Evolutionary conservation across 2,888 invertebrate genomes (phyloP).

Genomic region (Petrolisthes cinctipes): DNA sequence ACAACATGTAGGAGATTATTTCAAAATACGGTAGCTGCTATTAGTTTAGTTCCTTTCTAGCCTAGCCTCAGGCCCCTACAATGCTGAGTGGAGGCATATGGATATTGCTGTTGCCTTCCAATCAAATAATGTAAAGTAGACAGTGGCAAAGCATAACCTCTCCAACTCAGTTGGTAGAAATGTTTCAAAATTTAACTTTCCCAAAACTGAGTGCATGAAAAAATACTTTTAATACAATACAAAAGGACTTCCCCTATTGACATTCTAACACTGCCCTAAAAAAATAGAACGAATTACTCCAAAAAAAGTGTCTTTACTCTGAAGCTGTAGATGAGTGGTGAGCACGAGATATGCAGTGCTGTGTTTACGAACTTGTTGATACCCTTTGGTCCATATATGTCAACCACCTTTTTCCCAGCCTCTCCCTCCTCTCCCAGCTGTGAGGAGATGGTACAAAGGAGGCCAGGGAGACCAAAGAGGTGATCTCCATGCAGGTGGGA

Average conservation of each 20-base stretch:
- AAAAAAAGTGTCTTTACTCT: constrained; percentile 61
- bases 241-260: too few relatives aligned
- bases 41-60: too few relatives aligned
- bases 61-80: too few relatives aligned
- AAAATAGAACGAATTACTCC: too few relatives aligned
- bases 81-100: too few relatives aligned
- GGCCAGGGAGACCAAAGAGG: constrained; percentile 71
- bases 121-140: too few relatives aligned
- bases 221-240: too few relatives aligned
- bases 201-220: not conserved
- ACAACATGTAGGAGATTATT: constrained; percentile 5
- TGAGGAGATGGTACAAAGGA: constrained; percentile 70
- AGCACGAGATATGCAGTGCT: constrained; percentile 68
- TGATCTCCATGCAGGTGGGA: constrained; percentile 73
- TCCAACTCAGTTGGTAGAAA: too few relatives aligned
- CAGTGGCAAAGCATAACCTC: too few relatives aligned
- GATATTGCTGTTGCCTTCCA: too few relatives aligned
- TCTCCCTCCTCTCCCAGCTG: constrained; percentile 44
- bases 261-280: too few relatives aligned
- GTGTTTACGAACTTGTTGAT: constrained; percentile 69
- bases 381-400: constrained; percentile 71
- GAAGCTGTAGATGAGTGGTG: constrained; percentile 68
- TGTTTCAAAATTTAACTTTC: too few relatives aligned
- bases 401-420: constrained; percentile 66
- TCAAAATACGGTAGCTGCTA: not conserved